Base-by-base conservation (phyloP, 2,113 vertebrate genomes). In the Globicephala melas region DNA sequence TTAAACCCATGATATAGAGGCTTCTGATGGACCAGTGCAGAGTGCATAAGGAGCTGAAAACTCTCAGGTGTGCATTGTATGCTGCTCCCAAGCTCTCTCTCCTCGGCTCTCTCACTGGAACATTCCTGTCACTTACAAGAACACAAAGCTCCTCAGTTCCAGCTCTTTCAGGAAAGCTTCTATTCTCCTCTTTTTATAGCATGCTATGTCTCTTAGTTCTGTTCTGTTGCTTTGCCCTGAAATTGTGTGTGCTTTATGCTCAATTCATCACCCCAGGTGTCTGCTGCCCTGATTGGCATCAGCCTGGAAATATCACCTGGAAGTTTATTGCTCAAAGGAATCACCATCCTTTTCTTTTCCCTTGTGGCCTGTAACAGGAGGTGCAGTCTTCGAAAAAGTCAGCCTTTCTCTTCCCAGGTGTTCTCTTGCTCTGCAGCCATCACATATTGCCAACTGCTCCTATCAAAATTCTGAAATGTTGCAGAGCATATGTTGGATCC, bases 361-460 rank as follows among this genome's bases (percentile, higher is more conserved):
- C 36, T 18, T 67, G 28, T 53, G 47, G 58, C 62, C 53, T 92
- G 26, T 86, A 85, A 80, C 90, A 90, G 79, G 73, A 93, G 44
- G 50, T 67, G 23, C 50, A 28, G 82, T 47, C 86, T 77, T 95
- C 5, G 0, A n/a, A 71, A 93, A 65, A 96, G 63, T 41, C 93
- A 89, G 86, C 14, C 55, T 94, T 93, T 80, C 92, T 94, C 91
- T 94, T 95, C 89, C 63, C 50, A 97, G 97, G 89, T 96, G 86
- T 82, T 89, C 77, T 63, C 58, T n/a, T 73, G 82, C 65, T 92
- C 68, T 60, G 83, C 38, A 63, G 44, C 63, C 44, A 1, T 68
- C 58, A 55, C 60, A 13, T 38, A n/a, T 50, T 50, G 91, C 60
- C 85, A 71, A 21, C 89, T 87, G 77, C n/a, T 95, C 65, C 77